Conservation (phyloP, 37 sponge, comb jelly and placozoan genomes). For the Petrosia ficiformis region DNA sequence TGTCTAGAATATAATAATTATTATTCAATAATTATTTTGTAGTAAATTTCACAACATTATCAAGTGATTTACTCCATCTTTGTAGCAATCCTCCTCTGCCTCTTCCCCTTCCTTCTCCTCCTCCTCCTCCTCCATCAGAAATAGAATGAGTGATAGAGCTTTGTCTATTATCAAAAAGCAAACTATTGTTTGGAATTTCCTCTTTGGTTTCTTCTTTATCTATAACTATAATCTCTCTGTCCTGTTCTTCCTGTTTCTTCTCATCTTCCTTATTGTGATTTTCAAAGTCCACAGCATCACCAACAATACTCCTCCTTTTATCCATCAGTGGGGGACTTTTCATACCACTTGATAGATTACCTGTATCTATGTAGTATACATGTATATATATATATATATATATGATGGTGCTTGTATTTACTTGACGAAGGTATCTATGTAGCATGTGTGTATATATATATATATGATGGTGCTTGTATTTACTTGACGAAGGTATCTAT, state of each 20-base stretch:
- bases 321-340: background rate
- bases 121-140: background rate
- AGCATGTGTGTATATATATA: too few relatives aligned
- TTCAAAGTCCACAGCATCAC: too few relatives aligned
- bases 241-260: background rate
- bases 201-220: background rate
- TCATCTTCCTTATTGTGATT: too few relatives aligned
- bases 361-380: too few relatives aligned
- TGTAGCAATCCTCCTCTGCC: background rate
- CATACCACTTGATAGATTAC: conserved; percentile 4
- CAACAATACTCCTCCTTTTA: conserved; percentile 6
- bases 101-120: background rate
- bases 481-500: too few relatives aligned
- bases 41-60: conserved; percentile 18
- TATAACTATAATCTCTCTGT: background rate
- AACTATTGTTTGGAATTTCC: background rate
- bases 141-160: background rate
- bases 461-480: too few relatives aligned
- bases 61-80: background rate
- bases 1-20: background rate
- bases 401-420: too few relatives aligned
- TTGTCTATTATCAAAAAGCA: too few relatives aligned
- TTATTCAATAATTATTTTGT: background rate
- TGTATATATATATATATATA: too few relatives aligned
- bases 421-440: too few relatives aligned